Conservation (phyloP, 1,140 invertebrate species). For the Potamilus streckersoni region DNA sequence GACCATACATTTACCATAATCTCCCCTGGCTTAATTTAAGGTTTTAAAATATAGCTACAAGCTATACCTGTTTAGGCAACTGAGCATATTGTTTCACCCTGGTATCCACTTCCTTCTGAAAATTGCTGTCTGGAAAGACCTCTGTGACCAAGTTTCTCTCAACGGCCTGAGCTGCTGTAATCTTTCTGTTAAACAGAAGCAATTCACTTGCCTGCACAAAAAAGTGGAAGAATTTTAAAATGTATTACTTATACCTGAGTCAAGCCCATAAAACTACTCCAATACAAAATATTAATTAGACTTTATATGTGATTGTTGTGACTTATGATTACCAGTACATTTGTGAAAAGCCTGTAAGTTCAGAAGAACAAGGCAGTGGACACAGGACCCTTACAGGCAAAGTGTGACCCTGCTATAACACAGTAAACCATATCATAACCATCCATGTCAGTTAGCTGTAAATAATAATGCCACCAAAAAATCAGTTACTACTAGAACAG, state of each 20-base stretch:
- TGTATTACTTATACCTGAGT: no score
- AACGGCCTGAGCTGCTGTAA: constrained; percentile 81
- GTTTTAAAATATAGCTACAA: background rate
- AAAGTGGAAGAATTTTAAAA: background rate
- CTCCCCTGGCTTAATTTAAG: background rate
- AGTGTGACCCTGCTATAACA: no score
- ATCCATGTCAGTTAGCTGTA: no score
- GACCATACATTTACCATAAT: background rate
- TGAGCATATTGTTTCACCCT: constrained; percentile 52
- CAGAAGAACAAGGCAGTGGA: background rate
- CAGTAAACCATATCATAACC: no score
- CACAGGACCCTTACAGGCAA: background rate
- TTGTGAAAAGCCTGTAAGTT: background rate
- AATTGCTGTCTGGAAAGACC: constrained; percentile 74
- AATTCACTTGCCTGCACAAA: constrained; percentile 79
- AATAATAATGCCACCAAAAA: no score
- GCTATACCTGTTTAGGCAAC: constrained; percentile 54
- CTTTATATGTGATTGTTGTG: background rate
- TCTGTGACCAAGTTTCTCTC: constrained; percentile 79
- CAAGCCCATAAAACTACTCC: no score
- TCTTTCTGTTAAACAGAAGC: constrained; percentile 83
- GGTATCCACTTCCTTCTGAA: constrained; percentile 71
- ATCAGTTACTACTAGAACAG: no score
- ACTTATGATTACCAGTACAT: background rate
- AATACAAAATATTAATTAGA: background rate